Conservation (phyloP, 2,797 vertebrate genomes). For the Liparis tanakae region DNA sequence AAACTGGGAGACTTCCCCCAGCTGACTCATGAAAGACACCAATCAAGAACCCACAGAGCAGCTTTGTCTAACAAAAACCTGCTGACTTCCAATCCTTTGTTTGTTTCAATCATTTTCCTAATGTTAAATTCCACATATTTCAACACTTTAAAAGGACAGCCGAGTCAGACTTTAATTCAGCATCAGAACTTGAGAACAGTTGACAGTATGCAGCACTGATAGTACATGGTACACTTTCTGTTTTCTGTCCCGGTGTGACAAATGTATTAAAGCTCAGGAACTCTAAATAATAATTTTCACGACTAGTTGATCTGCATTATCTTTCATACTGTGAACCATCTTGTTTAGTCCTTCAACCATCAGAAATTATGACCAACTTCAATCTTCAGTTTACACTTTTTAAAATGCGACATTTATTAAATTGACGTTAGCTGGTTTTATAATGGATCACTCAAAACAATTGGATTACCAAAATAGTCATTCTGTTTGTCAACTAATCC, state of each 20-base stretch:
- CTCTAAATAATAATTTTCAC: background rate
- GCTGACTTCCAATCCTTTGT: background rate
- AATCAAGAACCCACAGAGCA: slow-evolving; percentile 5
- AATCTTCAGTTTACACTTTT: background rate
- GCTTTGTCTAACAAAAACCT: too few species aligned
- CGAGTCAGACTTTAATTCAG: background rate
- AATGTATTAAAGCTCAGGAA: background rate
- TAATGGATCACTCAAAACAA: too few species aligned
- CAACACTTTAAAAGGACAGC: background rate
- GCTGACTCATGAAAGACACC: background rate
- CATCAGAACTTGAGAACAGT: slow-evolving; percentile 19
- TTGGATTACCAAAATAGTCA: too few species aligned
- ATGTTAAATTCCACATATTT: background rate
- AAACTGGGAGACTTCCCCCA: background rate
- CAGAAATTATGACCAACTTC: background rate
- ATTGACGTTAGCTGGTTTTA: background rate
- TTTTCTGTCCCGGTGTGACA: background rate
- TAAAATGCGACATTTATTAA: too few species aligned
- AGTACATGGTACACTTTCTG: background rate
- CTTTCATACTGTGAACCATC: background rate
- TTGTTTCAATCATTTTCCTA: background rate
- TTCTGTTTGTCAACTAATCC: background rate
- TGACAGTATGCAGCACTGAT: background rate
- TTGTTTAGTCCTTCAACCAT: background rate
- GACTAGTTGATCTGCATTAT: background rate